Evolutionary conservation across 2,113 vertebrate genomes (phyloP), one percentile per base, ranked within the genome.

Genomic region (Melospiza georgiana): DNA sequence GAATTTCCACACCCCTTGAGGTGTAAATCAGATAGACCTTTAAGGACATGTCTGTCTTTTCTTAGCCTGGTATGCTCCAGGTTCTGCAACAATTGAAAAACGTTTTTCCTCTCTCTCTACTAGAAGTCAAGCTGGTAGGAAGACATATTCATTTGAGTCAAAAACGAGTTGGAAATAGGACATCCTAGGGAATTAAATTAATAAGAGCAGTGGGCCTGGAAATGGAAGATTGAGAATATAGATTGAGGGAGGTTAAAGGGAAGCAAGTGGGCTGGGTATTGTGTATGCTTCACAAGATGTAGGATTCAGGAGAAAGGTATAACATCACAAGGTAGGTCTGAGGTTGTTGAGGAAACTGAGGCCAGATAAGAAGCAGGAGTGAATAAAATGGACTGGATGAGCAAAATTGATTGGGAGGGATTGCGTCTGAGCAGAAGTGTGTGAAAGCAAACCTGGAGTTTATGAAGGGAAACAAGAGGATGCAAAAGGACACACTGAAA

Each of bases 371-470:
- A 49, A 72, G 12, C 17, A 54, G 43, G 9, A 57, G 12, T 4
- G 10, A 89, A 62, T 11, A 62, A 84, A 46, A 22, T 39, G 7
- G 23, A 54, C 14, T 17, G 15, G 20, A 43, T 61, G 19, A 84
- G n/a, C 2, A 71, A 66, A 89, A 63, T 9, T 37, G 0, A 0
- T 43, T 69, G 31, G 6, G 19, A 49, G 19, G 11, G 7, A 39
- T 57, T 91, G 59, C 2, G 10, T 43, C 11, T 58, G 55, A 31
- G 25, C 6, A n/a, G 15, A 69, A 69, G 2, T 4, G 1, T 54
- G 6, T 41, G 31, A 86, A 90, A 76, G 41, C 4, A 62, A 54
- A 48, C 15, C 24, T 48, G 25, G 35, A 55, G 18, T 46, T 79
- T 27, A 1, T 44, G 28, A 25, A 8, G 5, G 7, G 1, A 22